Conservation (phyloP, 2,888 invertebrate genomes). For the Sminthurides aquaticus region DNA sequence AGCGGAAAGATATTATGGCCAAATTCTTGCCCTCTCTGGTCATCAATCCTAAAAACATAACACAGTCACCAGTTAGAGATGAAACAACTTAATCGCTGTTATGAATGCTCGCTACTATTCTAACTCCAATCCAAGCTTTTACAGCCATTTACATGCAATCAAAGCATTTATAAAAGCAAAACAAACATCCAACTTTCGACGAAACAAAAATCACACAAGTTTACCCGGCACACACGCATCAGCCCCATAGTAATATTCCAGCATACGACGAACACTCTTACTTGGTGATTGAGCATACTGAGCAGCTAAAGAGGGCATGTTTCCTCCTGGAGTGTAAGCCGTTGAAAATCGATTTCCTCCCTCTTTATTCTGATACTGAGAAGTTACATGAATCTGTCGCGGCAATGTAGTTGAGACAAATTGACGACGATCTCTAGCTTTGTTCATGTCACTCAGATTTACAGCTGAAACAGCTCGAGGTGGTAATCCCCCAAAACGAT, state of each 20-base stretch:
- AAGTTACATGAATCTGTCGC: too few relatives aligned
- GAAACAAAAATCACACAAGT: slow-evolving; percentile 15
- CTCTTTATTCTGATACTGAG: neutral
- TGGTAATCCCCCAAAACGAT: slow-evolving; percentile 9
- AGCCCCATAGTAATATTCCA: slow-evolving; percentile 42
- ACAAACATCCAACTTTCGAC: slow-evolving; percentile 2
- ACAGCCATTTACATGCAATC: neutral
- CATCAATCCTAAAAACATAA: slow-evolving; percentile 34
- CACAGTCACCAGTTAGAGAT: too few relatives aligned
- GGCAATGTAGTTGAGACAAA: slow-evolving; percentile 23
- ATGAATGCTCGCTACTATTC: too few relatives aligned
- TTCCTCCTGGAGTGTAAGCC: neutral
- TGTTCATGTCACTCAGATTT: slow-evolving; percentile 31
- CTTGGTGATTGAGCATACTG: slow-evolving; percentile 30
- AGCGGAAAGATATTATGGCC: slow-evolving; percentile 34
- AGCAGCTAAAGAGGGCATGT: slow-evolving; percentile 5
- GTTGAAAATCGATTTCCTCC: neutral
- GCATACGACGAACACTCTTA: slow-evolving; percentile 35
- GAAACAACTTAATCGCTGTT: too few relatives aligned
- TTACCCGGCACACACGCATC: slow-evolving; percentile 41
- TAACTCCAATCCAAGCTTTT: too few relatives aligned
- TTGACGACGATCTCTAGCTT: slow-evolving; percentile 28
- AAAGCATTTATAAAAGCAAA: neutral
- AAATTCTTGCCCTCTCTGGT: slow-evolving; percentile 36
- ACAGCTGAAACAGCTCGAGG: slow-evolving; percentile 28